Conservation (phyloP, 2,888 invertebrate species). For the Pristionchus mayeri region DNA sequence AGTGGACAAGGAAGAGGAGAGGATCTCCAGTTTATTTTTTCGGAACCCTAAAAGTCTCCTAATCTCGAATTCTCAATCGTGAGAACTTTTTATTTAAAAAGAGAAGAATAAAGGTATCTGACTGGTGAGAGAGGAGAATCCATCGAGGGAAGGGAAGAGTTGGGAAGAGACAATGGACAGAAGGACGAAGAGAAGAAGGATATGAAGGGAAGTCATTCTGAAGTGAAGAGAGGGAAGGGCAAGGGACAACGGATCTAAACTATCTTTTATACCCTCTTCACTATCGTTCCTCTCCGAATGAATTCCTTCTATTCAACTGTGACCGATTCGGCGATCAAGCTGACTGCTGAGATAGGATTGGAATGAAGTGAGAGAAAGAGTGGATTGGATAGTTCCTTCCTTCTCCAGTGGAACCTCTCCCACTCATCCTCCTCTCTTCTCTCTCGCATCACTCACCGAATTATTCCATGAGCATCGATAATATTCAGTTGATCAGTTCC, state of each 20-base stretch:
- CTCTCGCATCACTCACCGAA: too few species aligned
- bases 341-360: not conserved
- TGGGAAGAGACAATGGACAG: not conserved
- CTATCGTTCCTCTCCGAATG: not conserved
- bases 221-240: not conserved
- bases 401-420: too few species aligned
- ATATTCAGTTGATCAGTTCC: too few species aligned
- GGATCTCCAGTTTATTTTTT: too few species aligned
- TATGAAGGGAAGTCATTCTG: not conserved
- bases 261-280: not conserved
- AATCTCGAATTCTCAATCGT: too few species aligned
- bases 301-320: not conserved
- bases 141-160: constrained; percentile 5
- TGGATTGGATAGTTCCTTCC: not conserved
- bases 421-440: too few species aligned
- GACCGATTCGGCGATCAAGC: constrained; percentile 9
- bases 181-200: not conserved
- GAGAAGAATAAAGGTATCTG: not conserved
- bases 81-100: not conserved
- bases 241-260: not conserved
- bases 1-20: too few species aligned
- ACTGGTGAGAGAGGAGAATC: constrained; percentile 6
- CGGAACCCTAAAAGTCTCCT: too few species aligned
- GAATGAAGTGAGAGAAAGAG: not conserved
- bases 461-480: too few species aligned